phyloP scores from a whole-genome alignment of 2,797 vertebrate species.

The Argentina silus region DNA sequence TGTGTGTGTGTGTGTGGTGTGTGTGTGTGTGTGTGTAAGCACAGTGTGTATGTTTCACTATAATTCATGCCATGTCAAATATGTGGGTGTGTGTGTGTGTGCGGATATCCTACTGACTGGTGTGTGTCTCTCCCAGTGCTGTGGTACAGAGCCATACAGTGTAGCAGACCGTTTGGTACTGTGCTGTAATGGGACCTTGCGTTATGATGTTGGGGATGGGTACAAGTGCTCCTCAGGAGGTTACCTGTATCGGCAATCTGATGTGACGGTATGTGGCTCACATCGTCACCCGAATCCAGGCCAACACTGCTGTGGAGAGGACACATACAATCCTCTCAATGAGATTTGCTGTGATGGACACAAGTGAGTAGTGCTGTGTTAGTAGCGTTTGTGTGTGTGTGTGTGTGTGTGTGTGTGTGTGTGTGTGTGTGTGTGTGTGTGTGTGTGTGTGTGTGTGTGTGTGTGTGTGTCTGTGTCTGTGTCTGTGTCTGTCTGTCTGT shows the following conservation, averaged over 20 bases:
- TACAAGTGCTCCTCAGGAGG: neutral
- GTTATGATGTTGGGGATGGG: neutral
- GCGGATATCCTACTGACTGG: neutral
- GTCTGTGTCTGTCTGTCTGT: neutral
- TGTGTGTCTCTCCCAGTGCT: neutral
- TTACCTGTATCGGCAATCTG: neutral
- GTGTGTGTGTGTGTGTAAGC: no score
- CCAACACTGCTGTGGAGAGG: neutral
- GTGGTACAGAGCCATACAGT: neutral
- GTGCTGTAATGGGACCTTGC: neutral
- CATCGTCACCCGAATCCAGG: neutral
- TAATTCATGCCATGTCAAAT: neutral
- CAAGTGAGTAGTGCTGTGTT: neutral
- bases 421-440: neutral
- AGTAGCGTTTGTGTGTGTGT: neutral
- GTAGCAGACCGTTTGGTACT: neutral
- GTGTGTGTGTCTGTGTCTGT: neutral
- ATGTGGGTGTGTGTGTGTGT: slow-evolving; percentile 1
- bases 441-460: neutral
- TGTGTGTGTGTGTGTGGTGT: neutral
- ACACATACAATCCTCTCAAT: neutral
- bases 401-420: neutral
- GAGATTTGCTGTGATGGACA: neutral
- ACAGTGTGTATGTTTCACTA: neutral
- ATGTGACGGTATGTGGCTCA: neutral